Base-by-base conservation (phyloP, 2,797 vertebrate species). In the Alca torda region DNA sequence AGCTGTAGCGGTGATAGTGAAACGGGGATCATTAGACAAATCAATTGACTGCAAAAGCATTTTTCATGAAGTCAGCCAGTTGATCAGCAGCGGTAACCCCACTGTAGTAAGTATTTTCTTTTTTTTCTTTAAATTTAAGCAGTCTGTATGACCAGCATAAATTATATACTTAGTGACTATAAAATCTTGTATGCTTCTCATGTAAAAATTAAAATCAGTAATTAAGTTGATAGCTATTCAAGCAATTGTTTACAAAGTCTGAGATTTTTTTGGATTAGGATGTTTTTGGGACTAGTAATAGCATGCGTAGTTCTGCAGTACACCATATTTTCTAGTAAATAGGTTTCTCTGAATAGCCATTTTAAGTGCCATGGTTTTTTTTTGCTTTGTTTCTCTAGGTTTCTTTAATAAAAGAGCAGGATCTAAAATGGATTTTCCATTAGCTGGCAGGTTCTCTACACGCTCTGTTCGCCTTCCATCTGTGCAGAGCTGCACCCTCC, bases 41-140 rank as follows among this genome's bases (percentile, higher is more conserved):
- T 99, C 99, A 41, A 99, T 99, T 84, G 99, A 98, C 98, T 99
- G 99, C 96, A 99, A 99, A 98, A 98, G 99, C 98, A 99, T 99
- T 98, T 99, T 99, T 95, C 99, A 99, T 72, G 99, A 99, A 98
- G 99, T 99, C 88, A 99, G 99, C 95, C 99, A 99, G 95, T 98
- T 99, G 96, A 99, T 99, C 98, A 99, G 99, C 98, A 99, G 99
- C 33, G 99, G 99, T 60, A 99, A 99, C 97, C 99, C 99, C 77
- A 99, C 98, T 77, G 99, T 99, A 98, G 99, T 99, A 98, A 99
- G 99, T 94, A 51, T 53, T 74, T 45, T 30, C 0, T 3, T 3
- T 20, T 80, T 87, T 41, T 85, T 48, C 60, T 93, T 84, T 54
- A 25, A 81, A 60, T 83, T 4, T 87, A 74, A 94, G 37, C 80